These are phyloP conservation scores for Phrynocephalus versicolor DNA, from an alignment of 2,113 vertebrate species.

Conservation along the genomic window DNA sequence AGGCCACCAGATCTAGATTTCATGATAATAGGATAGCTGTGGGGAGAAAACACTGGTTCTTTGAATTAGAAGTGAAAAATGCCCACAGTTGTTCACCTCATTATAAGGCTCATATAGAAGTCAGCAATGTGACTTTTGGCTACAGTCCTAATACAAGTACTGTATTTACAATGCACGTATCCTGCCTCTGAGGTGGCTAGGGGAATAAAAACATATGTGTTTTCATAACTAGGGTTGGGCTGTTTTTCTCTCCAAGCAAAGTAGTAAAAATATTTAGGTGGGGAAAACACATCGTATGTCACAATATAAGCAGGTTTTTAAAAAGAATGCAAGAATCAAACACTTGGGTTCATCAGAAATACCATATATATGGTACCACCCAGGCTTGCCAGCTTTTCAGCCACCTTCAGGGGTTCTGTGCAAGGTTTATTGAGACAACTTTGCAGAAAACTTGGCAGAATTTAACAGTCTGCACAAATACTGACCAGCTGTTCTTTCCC, in stretches of 20 bases:
- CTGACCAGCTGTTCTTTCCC: not conserved
- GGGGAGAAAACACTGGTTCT: not conserved
- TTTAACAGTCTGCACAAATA: not conserved
- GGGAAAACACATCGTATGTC: not conserved
- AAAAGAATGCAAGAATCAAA: not conserved
- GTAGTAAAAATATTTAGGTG: not conserved
- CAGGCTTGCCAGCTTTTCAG: not conserved
- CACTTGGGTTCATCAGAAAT: accelerated
- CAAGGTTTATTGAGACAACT: not conserved
- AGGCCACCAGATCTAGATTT: not conserved
- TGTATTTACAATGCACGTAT: not conserved
- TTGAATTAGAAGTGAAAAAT: not conserved
- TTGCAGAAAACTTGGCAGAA: not conserved
- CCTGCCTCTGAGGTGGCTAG: not conserved
- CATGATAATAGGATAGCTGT: not conserved
- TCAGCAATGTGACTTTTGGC: not conserved
- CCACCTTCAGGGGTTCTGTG: not conserved
- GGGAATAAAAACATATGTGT: not conserved
- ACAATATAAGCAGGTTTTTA: not conserved
- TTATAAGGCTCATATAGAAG: not conserved
- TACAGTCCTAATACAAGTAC: not conserved
- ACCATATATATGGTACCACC: accelerated
- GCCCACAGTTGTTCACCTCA: not conserved
- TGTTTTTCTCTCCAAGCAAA: not conserved
- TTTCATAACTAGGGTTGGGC: not conserved